These are phyloP conservation scores for Erpetoichthys calabaricus DNA, from an alignment of 2,797 vertebrate genomes.

Conservation along the genomic window DNA sequence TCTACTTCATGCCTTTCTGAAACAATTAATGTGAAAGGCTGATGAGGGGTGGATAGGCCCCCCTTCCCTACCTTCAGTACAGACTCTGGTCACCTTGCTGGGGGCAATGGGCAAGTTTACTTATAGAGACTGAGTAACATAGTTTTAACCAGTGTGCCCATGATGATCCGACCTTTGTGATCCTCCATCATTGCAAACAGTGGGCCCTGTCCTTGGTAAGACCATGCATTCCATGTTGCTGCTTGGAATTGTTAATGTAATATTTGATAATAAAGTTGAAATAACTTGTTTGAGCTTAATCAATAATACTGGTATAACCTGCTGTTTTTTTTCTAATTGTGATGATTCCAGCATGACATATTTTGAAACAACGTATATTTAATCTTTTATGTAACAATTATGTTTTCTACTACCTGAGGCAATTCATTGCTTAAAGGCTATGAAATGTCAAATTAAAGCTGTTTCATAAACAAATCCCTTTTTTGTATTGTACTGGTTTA, in stretches of 20 bases:
- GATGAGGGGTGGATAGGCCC: constrained; percentile 5
- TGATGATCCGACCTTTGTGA: constrained; percentile 29
- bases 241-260: not conserved
- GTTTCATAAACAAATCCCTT: no score
- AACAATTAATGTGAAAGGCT: constrained; percentile 49
- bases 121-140: constrained; percentile 26
- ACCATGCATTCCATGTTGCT: not conserved
- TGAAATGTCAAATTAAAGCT: no score
- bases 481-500: no score
- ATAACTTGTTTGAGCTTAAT: no score
- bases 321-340: not conserved
- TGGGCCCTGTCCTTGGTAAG: constrained; percentile 34
- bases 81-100: constrained; percentile 57
- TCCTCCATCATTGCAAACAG: constrained; percentile 28
- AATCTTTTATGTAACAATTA: not conserved
- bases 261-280: no score
- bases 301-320: no score
- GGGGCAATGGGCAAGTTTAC: constrained; percentile 39
- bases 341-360: not conserved
- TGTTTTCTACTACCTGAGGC: no score
- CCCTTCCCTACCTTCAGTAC: constrained; percentile 3
- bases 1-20: constrained; percentile 77
- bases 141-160: constrained; percentile 27
- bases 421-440: no score
- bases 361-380: not conserved